Conservation (phyloP, 2,113 vertebrate genomes). For the Pelusios castaneus region DNA sequence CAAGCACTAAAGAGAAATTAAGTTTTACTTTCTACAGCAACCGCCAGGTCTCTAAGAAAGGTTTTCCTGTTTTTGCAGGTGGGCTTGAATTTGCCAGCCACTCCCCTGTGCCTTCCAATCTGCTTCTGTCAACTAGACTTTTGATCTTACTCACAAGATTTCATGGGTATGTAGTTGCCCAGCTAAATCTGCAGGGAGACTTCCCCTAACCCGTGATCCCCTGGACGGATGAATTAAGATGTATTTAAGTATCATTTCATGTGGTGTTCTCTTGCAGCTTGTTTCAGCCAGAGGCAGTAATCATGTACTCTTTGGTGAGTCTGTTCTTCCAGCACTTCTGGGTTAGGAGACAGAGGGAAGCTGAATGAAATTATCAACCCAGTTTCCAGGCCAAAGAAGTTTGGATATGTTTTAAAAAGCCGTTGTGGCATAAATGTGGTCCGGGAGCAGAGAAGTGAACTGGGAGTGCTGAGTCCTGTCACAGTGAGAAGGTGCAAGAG, state of each 20-base stretch:
- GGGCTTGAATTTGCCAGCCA: background rate
- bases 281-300: background rate
- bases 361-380: background rate
- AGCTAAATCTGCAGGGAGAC: background rate
- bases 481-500: background rate
- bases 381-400: background rate
- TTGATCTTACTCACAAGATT: background rate
- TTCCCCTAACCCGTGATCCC: background rate
- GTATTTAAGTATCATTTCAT: background rate
- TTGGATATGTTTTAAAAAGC: background rate
- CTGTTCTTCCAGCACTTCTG: accelerated
- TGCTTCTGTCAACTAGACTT: background rate
- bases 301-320: background rate
- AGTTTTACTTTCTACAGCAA: background rate
- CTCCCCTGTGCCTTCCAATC: background rate
- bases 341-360: background rate
- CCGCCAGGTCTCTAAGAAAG: background rate
- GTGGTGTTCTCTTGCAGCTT: background rate
- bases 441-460: background rate
- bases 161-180: background rate
- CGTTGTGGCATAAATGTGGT: background rate
- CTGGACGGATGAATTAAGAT: background rate
- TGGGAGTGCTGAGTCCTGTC: background rate
- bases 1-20: constrained; percentile 3
- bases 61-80: background rate